A percentile compares a stretch with the other conserved stretches of the same genome.
Conservation (phyloP, 2,113 vertebrate genomes). For the Dinomys branickii region DNA sequence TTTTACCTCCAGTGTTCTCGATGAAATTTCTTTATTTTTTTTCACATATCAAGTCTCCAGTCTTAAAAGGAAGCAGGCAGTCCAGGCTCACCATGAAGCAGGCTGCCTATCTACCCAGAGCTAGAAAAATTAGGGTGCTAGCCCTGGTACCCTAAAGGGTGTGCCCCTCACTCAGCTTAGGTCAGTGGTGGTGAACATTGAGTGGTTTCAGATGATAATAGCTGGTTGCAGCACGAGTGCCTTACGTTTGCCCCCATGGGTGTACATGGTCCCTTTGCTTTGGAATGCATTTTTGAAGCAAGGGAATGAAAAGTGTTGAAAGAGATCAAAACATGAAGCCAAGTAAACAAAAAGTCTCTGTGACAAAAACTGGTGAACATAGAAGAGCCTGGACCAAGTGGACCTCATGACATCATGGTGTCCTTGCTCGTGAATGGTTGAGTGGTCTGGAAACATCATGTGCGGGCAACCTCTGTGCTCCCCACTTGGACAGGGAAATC, state of each 20-base stretch:
- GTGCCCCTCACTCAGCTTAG: slow-evolving; percentile 48
- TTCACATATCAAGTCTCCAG: neutral
- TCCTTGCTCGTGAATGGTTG: neutral
- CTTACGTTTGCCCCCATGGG: neutral
- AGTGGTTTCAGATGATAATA: neutral
- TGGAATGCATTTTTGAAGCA: neutral
- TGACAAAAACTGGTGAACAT: neutral
- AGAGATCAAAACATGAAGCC: slow-evolving; percentile 10
- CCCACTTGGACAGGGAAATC: neutral
- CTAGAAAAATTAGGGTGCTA: slow-evolving; percentile 53
- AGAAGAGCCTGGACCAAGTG: neutral
- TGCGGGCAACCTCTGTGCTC: neutral
- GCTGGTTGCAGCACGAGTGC: neutral
- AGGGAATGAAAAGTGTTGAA: neutral
- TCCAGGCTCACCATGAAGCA: slow-evolving; percentile 33
- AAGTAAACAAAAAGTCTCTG: neutral
- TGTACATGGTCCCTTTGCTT: slow-evolving; percentile 23
- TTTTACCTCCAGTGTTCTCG: neutral
- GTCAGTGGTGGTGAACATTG: neutral
- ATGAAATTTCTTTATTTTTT: neutral
- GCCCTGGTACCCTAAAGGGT: slow-evolving; percentile 25
- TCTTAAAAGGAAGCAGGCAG: slow-evolving; percentile 61
- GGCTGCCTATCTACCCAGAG: slow-evolving; percentile 55
- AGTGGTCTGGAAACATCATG: neutral
- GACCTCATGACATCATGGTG: neutral